Evolutionary conservation across 1,140 invertebrate genomes (phyloP).

Genomic region (Ceratina australensis): DNA sequence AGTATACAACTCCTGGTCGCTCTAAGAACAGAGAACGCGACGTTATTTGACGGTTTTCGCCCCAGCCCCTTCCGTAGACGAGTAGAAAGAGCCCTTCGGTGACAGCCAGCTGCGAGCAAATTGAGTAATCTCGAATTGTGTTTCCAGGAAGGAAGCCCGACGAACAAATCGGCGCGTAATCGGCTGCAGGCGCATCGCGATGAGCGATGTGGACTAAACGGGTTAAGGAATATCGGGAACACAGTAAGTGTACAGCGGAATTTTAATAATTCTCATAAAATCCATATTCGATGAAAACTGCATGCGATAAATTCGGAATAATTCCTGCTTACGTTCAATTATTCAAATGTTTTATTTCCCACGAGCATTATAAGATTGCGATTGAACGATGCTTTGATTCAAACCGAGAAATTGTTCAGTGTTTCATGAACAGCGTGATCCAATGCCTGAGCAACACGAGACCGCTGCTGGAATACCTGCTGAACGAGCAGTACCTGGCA

Average conservation of each 20-base stretch:
- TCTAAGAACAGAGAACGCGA: slow-evolving; percentile 14
- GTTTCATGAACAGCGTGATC: slow-evolving; percentile 98
- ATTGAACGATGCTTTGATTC: background rate
- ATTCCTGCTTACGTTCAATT: no score
- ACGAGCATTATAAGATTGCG: background rate
- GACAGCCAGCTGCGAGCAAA: background rate
- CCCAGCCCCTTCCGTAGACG: background rate
- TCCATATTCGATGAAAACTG: no score
- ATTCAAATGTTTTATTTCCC: no score
- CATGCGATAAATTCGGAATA: no score
- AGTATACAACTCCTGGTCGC: slow-evolving; percentile 11
- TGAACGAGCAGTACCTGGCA: slow-evolving; percentile 83
- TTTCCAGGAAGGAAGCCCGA: slow-evolving; percentile 74
- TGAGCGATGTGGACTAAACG: slow-evolving; percentile 86
- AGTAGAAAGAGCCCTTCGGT: background rate
- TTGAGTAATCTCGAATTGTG: slow-evolving; percentile 6
- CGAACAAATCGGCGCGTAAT: slow-evolving; percentile 62
- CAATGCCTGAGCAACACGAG: slow-evolving; percentile 95
- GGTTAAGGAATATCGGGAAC: slow-evolving; percentile 95
- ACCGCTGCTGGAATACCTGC: slow-evolving; percentile 88
- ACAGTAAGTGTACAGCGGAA: slow-evolving; percentile 81
- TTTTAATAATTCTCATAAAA: no score
- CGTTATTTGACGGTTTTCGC: slow-evolving; percentile 10
- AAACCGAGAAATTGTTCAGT: slow-evolving; percentile 79
- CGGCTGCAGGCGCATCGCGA: slow-evolving; percentile 68